Base-by-base conservation (phyloP, 2,888 invertebrate genomes). In the Miltochrista miniata region DNA sequence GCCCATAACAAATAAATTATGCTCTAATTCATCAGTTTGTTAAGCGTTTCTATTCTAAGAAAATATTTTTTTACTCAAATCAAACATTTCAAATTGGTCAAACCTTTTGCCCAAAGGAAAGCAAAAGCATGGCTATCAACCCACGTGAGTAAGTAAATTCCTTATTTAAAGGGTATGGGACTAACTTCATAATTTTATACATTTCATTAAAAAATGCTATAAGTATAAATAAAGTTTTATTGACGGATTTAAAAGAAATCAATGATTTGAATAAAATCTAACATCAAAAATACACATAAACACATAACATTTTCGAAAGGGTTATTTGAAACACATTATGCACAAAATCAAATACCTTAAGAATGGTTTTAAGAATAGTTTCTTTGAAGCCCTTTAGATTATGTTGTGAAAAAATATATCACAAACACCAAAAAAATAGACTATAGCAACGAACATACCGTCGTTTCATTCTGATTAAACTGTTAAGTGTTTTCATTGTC, bases 401-500 rank as follows among this genome's bases (percentile, higher is more conserved):
- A 64, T 52, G 57, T 53, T 64, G 63, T 52, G 11, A 14, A 48
- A 57, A 55, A 68, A 58, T 59, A 63, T 62, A 68, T 70, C 80
- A 83, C 80, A 80, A 59, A 74, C 70, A 81, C 76, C 85, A 85
- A 77, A 79, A 72, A 84, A 84, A n/a, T n/a, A n/a, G n/a, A n/a
- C n/a, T n/a, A n/a, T n/a, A 84, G 80, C 56, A 72, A 76, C 80
- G 79, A 59, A 54, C 42, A 57, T 33, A 68, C 56, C 56, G 59
- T 59, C 8, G 50, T 50, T 37, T 24, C 5, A 24, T 24, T 24
- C 18, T 24, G 18, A 24, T 24, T 24, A 5, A 2, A 24, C 18
- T 24, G 18, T 24, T 5, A 24, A 24, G 5, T 5, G 2, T 24
- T 24, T 24, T 24, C 5, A 24, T n/a, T n/a, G n/a, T n/a, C n/a